Percentiles rank a stretch among this genome's conserved stretches.
Conservation (phyloP, 2,888 invertebrate species). For the Mesoligia furuncula region DNA sequence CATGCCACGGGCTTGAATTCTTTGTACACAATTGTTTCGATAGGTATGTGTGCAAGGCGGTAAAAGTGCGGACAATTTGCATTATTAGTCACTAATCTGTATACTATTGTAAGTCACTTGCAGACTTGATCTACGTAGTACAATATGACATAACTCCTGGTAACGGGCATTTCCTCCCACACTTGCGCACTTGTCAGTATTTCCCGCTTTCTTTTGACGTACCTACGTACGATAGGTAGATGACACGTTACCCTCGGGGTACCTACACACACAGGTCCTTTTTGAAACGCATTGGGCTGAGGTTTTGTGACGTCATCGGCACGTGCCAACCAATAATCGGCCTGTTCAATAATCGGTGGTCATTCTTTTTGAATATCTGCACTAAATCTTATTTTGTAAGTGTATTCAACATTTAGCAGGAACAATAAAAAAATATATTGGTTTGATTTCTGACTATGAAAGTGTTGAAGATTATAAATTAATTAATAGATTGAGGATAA, state of each 20-base stretch:
- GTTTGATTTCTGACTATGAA: not conserved
- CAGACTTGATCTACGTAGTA: not conserved
- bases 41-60: not conserved
- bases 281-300: not conserved
- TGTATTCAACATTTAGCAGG: not conserved
- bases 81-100: not conserved
- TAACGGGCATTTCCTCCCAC: not conserved
- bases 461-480: not conserved
- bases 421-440: not conserved
- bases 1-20: too few species aligned
- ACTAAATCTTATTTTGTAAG: not conserved
- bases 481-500: not conserved
- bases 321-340: not conserved
- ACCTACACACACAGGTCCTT: not conserved
- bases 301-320: not conserved
- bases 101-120: not conserved
- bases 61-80: not conserved
- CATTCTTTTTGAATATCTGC: not conserved
- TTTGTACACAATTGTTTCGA: not conserved
- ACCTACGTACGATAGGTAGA: not conserved
- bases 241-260: not conserved
- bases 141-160: not conserved
- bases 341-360: not conserved
- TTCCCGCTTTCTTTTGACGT: constrained; percentile 46
- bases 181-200: constrained; percentile 12